Evolutionary conservation across 2,888 invertebrate genomes (phyloP), one percentile per base, ranked within the genome.

Genomic region (Cistogaster globosa): DNA sequence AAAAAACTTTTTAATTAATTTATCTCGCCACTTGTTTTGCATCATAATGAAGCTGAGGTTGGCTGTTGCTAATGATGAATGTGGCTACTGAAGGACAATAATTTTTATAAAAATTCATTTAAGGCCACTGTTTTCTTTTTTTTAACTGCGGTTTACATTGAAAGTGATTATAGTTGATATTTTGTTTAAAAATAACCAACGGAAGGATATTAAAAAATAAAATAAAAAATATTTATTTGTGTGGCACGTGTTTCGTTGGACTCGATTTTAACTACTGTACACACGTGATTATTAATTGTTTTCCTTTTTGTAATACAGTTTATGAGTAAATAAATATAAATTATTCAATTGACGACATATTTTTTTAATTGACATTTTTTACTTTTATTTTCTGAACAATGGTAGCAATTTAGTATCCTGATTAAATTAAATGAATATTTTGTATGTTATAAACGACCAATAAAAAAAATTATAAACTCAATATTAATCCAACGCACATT

Each of bases 11-110:
- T 20, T 60, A 68, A 68, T 68, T 58, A 60, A 68, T 60, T 68
- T 51, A 65, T 60, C 38, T 77, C 26, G n/a, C 77, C 77, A 53
- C 68, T 77, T 51, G 60, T 51, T 60, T 77, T 68, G 26, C 32
- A 51, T 60, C 67, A 77, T 53, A 51, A 60, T 53, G 48, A 51
- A 68, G 18, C 68, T 60, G 68, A 77, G 60, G 60, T 42, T 14
- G 22, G 20, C 36, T 20, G 16, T 20, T 62, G 60, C 22, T 51
- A 18, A 68, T 51, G 26, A 38, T 51, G 36, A 9, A 32, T 60
- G 38, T 51, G 12, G 32, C 42, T 58, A 20, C 58, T 71, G 32
- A 74, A 74, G 62, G 53, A 26, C 14, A 55, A 38, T 36, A 22
- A 22, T 45, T 58, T 69, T 9, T 42, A 14, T 26, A 36, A 26